Evolutionary conservation across 1,140 invertebrate genomes (phyloP).

Genomic region (Lamellibrachia luymesi): DNA sequence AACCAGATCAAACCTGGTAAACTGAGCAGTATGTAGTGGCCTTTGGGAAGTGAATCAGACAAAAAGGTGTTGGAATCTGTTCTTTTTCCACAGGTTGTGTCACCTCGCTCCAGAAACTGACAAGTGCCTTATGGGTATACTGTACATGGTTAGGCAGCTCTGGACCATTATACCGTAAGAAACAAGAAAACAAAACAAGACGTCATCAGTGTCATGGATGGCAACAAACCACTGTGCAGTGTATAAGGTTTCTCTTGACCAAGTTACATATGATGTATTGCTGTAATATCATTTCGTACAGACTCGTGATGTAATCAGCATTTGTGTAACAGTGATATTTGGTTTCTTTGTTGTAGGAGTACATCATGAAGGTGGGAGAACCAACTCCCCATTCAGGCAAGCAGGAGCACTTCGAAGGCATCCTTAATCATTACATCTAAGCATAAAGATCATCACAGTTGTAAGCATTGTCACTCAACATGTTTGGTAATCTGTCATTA

Average conservation of each 20-base stretch:
- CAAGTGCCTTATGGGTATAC: neutral
- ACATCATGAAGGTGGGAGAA: constrained; percentile 51
- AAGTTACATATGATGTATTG: neutral
- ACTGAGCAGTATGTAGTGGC: neutral
- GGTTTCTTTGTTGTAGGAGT: constrained; percentile 58
- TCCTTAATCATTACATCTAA: constrained; percentile 57
- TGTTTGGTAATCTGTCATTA: neutral
- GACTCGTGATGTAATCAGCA: neutral
- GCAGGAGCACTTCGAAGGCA: constrained; percentile 58
- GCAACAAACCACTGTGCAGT: neutral
- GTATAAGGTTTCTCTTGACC: neutral
- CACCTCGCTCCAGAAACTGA: neutral
- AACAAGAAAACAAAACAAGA: no score
- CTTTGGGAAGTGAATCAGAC: no score
- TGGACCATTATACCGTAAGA: no score
- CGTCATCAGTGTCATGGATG: neutral
- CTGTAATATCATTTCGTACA: neutral
- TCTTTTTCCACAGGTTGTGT: neutral
- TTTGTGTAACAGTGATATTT: neutral
- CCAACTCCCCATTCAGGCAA: constrained; percentile 49
- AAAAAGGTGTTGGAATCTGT: no score
- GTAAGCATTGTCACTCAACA: neutral
- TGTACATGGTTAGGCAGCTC: no score
- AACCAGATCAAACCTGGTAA: neutral
- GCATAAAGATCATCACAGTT: neutral